phyloP scores from a whole-genome alignment of 2,888 invertebrate species.

The Synanthedon andrenaeformis region DNA sequence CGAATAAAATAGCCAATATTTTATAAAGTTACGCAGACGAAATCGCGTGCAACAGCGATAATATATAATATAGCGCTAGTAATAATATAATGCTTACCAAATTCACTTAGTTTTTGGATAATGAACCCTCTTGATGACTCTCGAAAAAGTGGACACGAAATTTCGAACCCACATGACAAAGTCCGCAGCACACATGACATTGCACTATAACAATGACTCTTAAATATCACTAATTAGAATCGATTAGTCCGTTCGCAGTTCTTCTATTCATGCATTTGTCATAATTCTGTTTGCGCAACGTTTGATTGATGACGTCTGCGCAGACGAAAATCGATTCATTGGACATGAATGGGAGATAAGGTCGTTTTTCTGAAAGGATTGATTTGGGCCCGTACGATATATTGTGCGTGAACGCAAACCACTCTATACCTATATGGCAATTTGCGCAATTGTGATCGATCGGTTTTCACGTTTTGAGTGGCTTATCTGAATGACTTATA shows the following conservation, averaged over 20 bases:
- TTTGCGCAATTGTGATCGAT: slow-evolving; percentile 8
- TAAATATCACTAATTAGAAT: slow-evolving; percentile 62
- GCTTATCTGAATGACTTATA: slow-evolving; percentile 5
- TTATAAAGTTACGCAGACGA: no score
- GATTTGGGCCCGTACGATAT: neutral
- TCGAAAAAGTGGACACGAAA: neutral
- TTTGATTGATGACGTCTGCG: slow-evolving; percentile 49
- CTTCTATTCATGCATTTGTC: slow-evolving; percentile 43
- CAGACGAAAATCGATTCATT: slow-evolving; percentile 29
- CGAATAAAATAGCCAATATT: no score
- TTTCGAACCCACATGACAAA: slow-evolving; percentile 23
- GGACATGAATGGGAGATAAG: slow-evolving; percentile 35
- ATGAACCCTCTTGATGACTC: neutral
- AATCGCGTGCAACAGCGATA: no score
- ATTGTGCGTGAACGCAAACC: neutral
- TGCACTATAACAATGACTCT: slow-evolving; percentile 52
- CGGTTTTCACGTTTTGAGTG: slow-evolving; percentile 12
- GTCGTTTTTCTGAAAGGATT: slow-evolving; percentile 48
- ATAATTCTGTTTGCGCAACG: slow-evolving; percentile 48
- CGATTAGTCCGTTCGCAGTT: slow-evolving; percentile 59
- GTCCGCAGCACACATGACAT: slow-evolving; percentile 34
- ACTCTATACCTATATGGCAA: slow-evolving; percentile 1
- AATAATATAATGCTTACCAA: no score
- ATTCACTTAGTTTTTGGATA: no score
- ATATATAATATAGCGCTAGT: no score